phyloP scores from a whole-genome alignment of 2,113 vertebrate species.

The Australoheros scitulus region DNA sequence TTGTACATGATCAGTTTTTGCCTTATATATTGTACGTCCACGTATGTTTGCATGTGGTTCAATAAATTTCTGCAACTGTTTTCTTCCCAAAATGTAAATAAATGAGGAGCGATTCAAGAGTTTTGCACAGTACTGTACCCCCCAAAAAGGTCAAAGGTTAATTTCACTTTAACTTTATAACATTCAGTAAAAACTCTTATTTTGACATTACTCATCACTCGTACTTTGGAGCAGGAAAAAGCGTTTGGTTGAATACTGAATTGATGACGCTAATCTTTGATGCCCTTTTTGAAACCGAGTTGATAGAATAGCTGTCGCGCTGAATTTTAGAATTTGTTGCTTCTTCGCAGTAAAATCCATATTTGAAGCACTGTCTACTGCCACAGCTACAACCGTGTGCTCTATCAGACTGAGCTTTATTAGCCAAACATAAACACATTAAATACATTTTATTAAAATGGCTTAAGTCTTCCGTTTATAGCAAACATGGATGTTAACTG shows the following conservation, averaged over 20 bases:
- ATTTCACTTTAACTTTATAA: background rate
- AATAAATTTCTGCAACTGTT: background rate
- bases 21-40: background rate
- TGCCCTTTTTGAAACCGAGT: background rate
- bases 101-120: background rate
- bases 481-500: slow-evolving; percentile 9
- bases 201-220: background rate
- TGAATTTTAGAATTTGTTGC: slow-evolving; percentile 1
- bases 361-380: background rate
- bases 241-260: too few relatives aligned
- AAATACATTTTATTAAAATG: background rate
- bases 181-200: background rate
- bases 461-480: background rate
- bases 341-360: background rate
- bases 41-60: background rate
- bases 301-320: background rate
- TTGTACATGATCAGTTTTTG: background rate
- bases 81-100: background rate
- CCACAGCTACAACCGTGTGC: background rate
- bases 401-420: background rate
- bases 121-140: background rate
- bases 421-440: background rate
- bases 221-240: background rate
- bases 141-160: background rate
- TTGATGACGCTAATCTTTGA: too few relatives aligned